Evolutionary conservation across 2,113 vertebrate species (phyloP).

Genomic region (Prietella phreatophila): DNA sequence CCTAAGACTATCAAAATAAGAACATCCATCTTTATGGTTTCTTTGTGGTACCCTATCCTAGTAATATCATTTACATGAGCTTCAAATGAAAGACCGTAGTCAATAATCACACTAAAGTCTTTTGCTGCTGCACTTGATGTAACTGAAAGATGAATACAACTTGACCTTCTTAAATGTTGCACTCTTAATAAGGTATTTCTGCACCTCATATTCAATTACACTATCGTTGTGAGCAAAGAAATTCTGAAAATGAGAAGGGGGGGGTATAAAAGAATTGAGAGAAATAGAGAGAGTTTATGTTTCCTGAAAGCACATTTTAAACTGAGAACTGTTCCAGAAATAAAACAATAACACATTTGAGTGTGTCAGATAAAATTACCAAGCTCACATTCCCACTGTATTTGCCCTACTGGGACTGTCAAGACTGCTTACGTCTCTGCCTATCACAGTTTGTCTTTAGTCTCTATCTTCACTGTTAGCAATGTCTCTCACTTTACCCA

Average conservation of each 20-base stretch:
- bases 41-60: no score
- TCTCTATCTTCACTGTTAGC: slow-evolving; percentile 8
- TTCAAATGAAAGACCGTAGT: no score
- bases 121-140: no score
- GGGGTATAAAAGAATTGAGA: background rate
- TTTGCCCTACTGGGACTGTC: background rate
- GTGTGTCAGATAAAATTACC: background rate
- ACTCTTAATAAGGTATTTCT: background rate
- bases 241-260: background rate
- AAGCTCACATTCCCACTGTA: background rate
- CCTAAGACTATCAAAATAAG: no score
- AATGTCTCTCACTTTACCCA: background rate
- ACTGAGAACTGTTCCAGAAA: background rate
- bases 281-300: background rate
- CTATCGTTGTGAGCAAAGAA: background rate
- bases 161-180: background rate
- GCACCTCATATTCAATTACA: background rate
- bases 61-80: no score
- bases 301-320: background rate
- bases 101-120: no score
- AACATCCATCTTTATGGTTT: no score
- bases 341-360: slow-evolving; percentile 15
- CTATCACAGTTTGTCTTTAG: background rate
- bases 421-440: background rate
- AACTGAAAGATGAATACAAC: background rate